Evolutionary conservation across 2,888 invertebrate genomes (phyloP).

Genomic region (Dermolepida albohirtum): DNA sequence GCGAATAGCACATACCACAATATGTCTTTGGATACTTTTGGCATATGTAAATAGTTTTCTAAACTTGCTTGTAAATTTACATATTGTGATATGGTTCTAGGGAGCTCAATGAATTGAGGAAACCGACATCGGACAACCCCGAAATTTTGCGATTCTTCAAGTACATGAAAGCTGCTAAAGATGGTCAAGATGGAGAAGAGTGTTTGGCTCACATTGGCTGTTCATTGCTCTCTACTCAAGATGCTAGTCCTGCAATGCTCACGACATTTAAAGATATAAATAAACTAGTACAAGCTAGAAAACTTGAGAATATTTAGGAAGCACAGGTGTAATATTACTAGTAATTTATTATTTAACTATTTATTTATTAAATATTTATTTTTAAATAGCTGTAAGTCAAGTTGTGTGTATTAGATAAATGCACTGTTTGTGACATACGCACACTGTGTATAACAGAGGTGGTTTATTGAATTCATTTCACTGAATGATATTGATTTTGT

Average conservation of each 20-base stretch:
- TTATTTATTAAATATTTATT: conserved; percentile 50
- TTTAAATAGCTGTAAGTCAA: not conserved
- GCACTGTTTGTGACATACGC: too few relatives aligned
- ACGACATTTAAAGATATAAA: conserved; percentile 89
- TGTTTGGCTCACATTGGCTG: conserved; percentile 79
- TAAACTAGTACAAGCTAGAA: conserved; percentile 86
- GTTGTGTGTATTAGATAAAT: conserved; percentile 14
- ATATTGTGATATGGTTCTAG: conserved; percentile 71
- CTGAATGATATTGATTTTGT: too few relatives aligned
- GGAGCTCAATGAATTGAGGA: conserved; percentile 85
- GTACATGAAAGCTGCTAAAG: conserved; percentile 90
- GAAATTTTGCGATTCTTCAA: conserved; percentile 89
- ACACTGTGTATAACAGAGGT: too few relatives aligned
- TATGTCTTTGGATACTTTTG: too few relatives aligned
- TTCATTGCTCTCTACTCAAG: conserved; percentile 71
- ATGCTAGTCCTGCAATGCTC: conserved; percentile 84
- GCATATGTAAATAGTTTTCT: too few relatives aligned
- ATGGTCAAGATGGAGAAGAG: conserved; percentile 84
- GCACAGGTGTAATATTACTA: conserved; percentile 40
- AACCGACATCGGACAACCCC: conserved; percentile 87
- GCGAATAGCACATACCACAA: too few relatives aligned
- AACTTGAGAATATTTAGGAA: conserved; percentile 54
- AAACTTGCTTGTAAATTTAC: too few relatives aligned
- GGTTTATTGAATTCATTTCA: too few relatives aligned
- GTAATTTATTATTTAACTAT: conserved; percentile 45